Evolutionary conservation across 2,888 invertebrate genomes (phyloP).

Genomic region (Andricus curvator): DNA sequence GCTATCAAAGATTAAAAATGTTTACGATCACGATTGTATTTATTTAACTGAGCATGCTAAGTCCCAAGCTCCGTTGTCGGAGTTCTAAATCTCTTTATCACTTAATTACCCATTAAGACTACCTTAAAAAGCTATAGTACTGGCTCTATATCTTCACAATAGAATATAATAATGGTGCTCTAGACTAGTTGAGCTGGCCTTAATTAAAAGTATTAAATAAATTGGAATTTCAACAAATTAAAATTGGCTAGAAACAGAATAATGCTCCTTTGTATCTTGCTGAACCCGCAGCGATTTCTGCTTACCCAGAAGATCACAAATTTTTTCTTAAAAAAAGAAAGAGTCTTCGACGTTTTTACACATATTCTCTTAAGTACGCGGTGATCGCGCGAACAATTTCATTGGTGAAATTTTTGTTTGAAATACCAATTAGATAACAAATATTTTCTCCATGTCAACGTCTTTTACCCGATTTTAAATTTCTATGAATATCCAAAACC

Average conservation of each 20-base stretch:
- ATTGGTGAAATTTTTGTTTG: not conserved
- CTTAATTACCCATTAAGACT: slow-evolving; percentile 49
- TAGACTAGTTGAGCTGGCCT: slow-evolving; percentile 79
- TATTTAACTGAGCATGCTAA: slow-evolving; percentile 78
- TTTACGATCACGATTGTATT: slow-evolving; percentile 73
- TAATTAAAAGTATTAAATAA: slow-evolving; percentile 66
- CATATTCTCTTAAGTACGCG: slow-evolving; percentile 17
- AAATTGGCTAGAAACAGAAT: slow-evolving; percentile 68
- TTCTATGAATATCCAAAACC: not conserved
- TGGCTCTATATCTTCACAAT: slow-evolving; percentile 74
- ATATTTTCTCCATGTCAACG: not conserved
- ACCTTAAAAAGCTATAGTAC: slow-evolving; percentile 62
- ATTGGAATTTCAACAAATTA: slow-evolving; percentile 67
- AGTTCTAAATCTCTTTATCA: slow-evolving; percentile 67
- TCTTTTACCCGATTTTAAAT: not conserved
- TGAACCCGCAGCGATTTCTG: slow-evolving; percentile 69
- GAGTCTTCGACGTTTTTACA: slow-evolving; percentile 13
- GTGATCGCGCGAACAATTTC: slow-evolving; percentile 26
- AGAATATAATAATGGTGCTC: slow-evolving; percentile 71
- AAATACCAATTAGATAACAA: slow-evolving; percentile 18
- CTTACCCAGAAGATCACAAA: slow-evolving; percentile 42
- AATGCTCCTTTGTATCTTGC: slow-evolving; percentile 60
- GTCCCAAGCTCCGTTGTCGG: slow-evolving; percentile 78
- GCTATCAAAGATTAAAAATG: slow-evolving; percentile 58
- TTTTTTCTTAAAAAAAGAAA: slow-evolving; percentile 25